These are phyloP conservation scores for Calonectris borealis DNA, from an alignment of 2,113 vertebrate genomes.

Conservation along the genomic window DNA sequence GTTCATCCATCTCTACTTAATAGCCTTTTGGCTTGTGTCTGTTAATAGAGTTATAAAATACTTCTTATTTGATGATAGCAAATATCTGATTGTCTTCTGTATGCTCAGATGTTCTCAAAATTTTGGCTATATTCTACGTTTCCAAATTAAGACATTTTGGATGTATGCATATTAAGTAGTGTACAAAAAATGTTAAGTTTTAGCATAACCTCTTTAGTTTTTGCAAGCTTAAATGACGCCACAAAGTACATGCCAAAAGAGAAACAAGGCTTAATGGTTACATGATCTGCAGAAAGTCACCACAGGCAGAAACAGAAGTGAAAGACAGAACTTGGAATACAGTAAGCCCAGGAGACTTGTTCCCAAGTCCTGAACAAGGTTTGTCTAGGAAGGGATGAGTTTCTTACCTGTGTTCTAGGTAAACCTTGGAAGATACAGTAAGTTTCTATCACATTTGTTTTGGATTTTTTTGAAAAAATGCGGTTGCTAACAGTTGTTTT, in stretches of 20 bases:
- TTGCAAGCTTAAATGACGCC: background rate
- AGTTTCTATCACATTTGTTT: background rate
- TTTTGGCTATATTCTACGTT: background rate
- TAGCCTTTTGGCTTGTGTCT: background rate
- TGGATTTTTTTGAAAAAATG: background rate
- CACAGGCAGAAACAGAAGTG: background rate
- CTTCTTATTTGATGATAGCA: background rate
- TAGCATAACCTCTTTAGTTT: background rate
- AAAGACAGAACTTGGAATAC: background rate
- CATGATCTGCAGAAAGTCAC: background rate
- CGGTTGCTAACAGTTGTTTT: slow-evolving; percentile 22
- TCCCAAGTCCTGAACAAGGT: background rate
- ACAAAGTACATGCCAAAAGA: background rate
- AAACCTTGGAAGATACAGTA: background rate
- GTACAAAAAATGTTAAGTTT: background rate
- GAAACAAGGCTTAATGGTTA: background rate
- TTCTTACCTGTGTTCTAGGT: background rate
- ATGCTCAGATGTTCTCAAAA: background rate
- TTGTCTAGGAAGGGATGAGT: background rate
- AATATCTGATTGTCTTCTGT: background rate
- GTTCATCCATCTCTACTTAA: background rate
- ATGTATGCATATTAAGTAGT: background rate
- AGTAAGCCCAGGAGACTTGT: accelerated
- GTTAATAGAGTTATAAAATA: background rate
- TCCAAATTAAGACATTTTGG: background rate